These are phyloP conservation scores for Sinonovacula constricta DNA, from an alignment of 1,140 invertebrate genomes.

Conservation along the genomic window DNA sequence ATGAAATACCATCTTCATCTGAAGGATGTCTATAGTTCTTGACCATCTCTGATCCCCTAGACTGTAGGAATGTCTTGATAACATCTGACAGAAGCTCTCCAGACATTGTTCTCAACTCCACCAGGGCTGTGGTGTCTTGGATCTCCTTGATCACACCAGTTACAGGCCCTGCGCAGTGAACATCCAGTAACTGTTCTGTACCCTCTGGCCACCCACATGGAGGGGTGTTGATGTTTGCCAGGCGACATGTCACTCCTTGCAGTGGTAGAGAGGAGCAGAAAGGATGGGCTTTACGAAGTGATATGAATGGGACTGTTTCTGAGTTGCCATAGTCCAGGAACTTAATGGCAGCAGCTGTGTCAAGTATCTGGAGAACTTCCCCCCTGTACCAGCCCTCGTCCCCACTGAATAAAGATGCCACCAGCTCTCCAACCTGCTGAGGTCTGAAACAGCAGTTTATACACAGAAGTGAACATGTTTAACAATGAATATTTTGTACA, in stretches of 20 bases:
- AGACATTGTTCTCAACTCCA: slow-evolving; percentile 1
- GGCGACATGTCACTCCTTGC: slow-evolving; percentile 5
- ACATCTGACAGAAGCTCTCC: slow-evolving; percentile 4
- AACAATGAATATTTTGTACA: too few species aligned
- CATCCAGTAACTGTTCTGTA: too few species aligned
- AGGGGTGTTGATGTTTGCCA: not conserved
- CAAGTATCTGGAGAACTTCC: slow-evolving; percentile 28
- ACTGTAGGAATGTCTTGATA: too few species aligned
- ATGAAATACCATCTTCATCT: too few species aligned
- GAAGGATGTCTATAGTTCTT: too few species aligned
- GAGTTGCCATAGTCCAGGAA: slow-evolving; percentile 41
- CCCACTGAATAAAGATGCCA: slow-evolving; percentile 19
- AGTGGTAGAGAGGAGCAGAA: slow-evolving; percentile 1
- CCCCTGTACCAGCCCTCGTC: slow-evolving; percentile 39
- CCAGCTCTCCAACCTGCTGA: slow-evolving; percentile 30
- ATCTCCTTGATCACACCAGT: slow-evolving; percentile 14
- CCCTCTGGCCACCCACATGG: slow-evolving; percentile 6
- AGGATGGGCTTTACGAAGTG: slow-evolving; percentile 1
- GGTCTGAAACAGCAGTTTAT: too few species aligned
- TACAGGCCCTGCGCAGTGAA: too few species aligned
- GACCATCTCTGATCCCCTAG: too few species aligned
- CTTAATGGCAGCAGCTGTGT: not conserved
- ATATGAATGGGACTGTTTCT: slow-evolving; percentile 6
- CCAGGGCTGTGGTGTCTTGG: not conserved
- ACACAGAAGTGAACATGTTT: too few species aligned